A percentile compares a stretch with the other conserved stretches of the same genome.
phyloP scores from a whole-genome alignment of 2,797 vertebrate genomes.

The Acanthopagrus latus region DNA sequence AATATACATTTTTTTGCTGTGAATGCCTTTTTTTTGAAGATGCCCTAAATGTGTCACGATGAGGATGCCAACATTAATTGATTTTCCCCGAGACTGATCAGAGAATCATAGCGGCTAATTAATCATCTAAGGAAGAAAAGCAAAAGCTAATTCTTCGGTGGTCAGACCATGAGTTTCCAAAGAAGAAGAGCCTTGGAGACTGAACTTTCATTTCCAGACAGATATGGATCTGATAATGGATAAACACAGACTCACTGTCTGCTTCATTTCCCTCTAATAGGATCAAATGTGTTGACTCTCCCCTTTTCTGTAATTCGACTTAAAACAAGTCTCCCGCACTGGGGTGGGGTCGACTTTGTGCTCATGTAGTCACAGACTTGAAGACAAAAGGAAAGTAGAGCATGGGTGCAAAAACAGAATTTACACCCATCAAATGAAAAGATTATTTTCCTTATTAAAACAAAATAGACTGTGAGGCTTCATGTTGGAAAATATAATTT shows the following conservation, averaged over 20 bases:
- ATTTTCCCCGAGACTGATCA: constrained; percentile 35
- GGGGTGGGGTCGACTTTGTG: constrained; percentile 8
- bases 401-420: neutral
- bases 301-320: constrained; percentile 65
- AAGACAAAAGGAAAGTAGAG: neutral
- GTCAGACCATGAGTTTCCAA: constrained; percentile 31
- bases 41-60: constrained; percentile 15
- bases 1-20: constrained; percentile 40
- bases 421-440: constrained; percentile 6
- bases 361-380: neutral
- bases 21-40: constrained; percentile 19
- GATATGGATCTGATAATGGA: constrained; percentile 79
- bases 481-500: neutral
- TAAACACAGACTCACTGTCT: constrained; percentile 75
- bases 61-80: constrained; percentile 18
- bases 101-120: constrained; percentile 51
- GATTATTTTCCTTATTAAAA: neutral
- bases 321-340: constrained; percentile 56
- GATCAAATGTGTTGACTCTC: constrained; percentile 69
- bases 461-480: neutral
- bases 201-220: constrained; percentile 67
- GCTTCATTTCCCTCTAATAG: constrained; percentile 70
- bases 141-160: constrained; percentile 41
- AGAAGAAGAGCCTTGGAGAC: constrained; percentile 24
- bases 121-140: constrained; percentile 49